Percentiles rank a stretch among this genome's conserved stretches.
These are phyloP conservation scores for Hanleya hanleyi DNA, from an alignment of 2,888 invertebrate genomes.

Conservation along the genomic window DNA sequence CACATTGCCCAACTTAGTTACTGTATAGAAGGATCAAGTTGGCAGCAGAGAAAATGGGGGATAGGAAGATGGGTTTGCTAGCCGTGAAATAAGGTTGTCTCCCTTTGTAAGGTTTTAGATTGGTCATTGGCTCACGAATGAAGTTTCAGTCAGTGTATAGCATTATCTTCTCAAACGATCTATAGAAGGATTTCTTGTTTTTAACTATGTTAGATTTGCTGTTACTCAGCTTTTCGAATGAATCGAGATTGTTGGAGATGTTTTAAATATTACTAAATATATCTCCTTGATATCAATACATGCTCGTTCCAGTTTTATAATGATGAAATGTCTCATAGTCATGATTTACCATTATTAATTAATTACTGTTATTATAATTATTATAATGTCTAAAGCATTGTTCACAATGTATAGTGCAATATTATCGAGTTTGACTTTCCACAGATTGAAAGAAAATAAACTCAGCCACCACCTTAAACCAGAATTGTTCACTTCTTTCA, in stretches of 20 bases:
- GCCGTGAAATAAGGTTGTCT: too few relatives aligned
- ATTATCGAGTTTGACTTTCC: slow-evolving; percentile 6
- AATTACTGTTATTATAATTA: not conserved
- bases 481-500: too few relatives aligned
- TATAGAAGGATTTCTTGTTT: too few relatives aligned
- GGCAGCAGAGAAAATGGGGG: too few relatives aligned
- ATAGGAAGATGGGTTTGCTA: too few relatives aligned
- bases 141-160: too few relatives aligned
- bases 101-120: too few relatives aligned
- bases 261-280: not conserved
- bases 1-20: too few relatives aligned
- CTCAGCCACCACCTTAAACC: slow-evolving; percentile 1
- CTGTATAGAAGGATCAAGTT: too few relatives aligned
- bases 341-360: not conserved
- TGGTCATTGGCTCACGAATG: too few relatives aligned
- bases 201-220: not conserved
- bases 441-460: not conserved
- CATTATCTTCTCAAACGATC: too few relatives aligned
- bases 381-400: not conserved
- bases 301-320: not conserved
- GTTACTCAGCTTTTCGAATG: too few relatives aligned
- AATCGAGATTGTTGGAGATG: not conserved
- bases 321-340: not conserved
- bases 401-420: slow-evolving; percentile 11
- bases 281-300: not conserved